Conservation (phyloP, 53 echinoderm and acorn worm genomes). For the Holothuria leucospilota region DNA sequence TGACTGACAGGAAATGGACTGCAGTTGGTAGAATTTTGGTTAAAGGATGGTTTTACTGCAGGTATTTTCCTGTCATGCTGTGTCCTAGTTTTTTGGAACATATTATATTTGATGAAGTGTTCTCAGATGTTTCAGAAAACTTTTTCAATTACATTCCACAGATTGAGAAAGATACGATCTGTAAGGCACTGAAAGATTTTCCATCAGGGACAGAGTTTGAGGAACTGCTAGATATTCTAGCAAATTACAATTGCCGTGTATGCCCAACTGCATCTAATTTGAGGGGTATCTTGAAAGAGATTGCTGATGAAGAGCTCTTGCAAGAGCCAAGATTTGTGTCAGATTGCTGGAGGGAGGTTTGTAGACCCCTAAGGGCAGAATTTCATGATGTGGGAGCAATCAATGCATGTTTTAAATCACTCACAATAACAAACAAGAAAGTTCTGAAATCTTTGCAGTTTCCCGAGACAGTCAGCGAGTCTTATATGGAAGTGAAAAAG, state of each 20-base stretch:
- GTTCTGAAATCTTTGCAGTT: too few relatives aligned
- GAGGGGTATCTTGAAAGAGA: neutral
- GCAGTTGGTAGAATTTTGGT: conserved; percentile 40
- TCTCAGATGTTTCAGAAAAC: neutral
- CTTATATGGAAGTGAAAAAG: neutral
- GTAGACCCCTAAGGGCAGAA: neutral
- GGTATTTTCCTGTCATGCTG: conserved; percentile 17
- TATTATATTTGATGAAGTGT: neutral
- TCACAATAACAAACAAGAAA: too few relatives aligned
- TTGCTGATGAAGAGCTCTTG: neutral
- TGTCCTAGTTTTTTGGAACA: conserved; percentile 6
- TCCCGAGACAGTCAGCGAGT: neutral
- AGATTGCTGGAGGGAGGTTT: neutral
- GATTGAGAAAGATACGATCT: neutral
- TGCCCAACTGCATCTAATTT: neutral
- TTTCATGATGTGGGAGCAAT: neutral
- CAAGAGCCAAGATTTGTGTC: conserved; percentile 1
- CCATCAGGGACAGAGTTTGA: neutral
- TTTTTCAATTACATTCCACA: neutral
- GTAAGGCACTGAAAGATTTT: neutral
- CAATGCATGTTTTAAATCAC: too few relatives aligned
- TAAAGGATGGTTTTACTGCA: conserved; percentile 15
- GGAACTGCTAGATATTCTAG: neutral
- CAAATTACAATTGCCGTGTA: neutral
- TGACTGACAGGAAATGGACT: too few relatives aligned